Percentiles rank a stretch among this genome's conserved stretches.
phyloP scores from a whole-genome alignment of 2,797 vertebrate genomes.

The Sarcoramphus papa region DNA sequence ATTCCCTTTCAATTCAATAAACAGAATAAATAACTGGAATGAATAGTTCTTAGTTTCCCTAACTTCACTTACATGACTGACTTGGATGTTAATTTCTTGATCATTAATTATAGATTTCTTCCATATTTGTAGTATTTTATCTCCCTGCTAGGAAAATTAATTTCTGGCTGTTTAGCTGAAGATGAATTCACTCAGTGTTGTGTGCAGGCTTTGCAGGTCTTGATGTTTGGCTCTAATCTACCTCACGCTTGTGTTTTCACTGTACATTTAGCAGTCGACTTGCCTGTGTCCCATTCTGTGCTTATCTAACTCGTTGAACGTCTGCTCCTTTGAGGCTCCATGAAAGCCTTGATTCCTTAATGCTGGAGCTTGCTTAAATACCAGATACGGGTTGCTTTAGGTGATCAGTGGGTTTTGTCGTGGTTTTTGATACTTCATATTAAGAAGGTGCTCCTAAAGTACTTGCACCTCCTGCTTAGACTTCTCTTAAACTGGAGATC shows the following conservation, averaged over 20 bases:
- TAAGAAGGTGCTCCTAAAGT: background rate
- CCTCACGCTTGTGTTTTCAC: background rate
- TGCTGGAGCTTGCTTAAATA: background rate
- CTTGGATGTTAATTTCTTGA: conserved; percentile 2
- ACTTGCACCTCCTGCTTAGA: background rate
- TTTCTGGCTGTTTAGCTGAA: background rate
- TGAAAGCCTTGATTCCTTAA: background rate
- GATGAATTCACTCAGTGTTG: background rate
- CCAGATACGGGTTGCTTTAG: rapidly evolving
- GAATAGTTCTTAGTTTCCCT: conserved; percentile 63
- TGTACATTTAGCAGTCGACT: rapidly evolving
- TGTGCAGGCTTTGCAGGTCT: background rate
- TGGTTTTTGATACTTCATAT: background rate
- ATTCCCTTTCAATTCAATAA: conserved; percentile 81
- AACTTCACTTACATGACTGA: conserved; percentile 38
- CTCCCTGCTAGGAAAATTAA: background rate
- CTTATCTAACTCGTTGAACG: background rate
- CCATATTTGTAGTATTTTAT: background rate
- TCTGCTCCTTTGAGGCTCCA: background rate
- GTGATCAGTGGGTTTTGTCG: background rate
- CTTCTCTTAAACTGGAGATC: background rate
- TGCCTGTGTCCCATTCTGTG: background rate
- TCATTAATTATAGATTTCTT: background rate
- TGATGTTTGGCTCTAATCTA: background rate
- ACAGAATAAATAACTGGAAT: conserved; percentile 77